Evolutionary conservation across 2,113 vertebrate species (phyloP), one percentile per base, ranked within the genome.

Genomic region (Lipophrys pholis): DNA sequence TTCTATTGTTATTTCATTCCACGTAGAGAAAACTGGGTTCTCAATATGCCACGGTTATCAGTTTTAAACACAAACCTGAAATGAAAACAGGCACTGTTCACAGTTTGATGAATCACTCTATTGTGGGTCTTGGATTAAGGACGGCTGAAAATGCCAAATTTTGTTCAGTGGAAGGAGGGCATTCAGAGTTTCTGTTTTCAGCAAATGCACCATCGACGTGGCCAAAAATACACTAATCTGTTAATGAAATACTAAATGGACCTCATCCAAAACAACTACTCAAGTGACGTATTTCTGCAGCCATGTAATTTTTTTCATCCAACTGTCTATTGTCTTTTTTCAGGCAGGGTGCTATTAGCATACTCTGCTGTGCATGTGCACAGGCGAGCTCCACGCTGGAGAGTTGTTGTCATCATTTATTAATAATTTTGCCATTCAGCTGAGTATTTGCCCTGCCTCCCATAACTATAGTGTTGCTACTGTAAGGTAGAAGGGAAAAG

Each of bases 391-490:
- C 57, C 30, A 42, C 14, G 49, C 76, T 58, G 46, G 61, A 80
- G 80, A 58, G 66, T 66, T 83, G 36, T 73, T 83, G 81, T 82
- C 56, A 82, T 84, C 48, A 77, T 84, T 86, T 84, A 89, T 89
- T 77, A 80, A 87, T 78, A 75, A 78, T 88, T 89, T 82, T 17
- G 46, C 78, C 78, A 76, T 82, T 90, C 80, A 83, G 88, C 86
- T 91, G 78, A 90, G 73, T 87, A 92, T 92, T 91, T 87, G 73
- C 81, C 80, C 81, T 72, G 69, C 81, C 69, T 87, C 60, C 72
- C 40, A 91, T 91, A 91, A 88, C 90, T 92, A 91, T 93, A 88
- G 90, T 88, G 94, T 92, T 89, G 21, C 21, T 30, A 30, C 21
- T 30, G 67, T 43, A 17, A 66, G 70, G 45, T 66, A 64, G 43